A percentile compares a stretch with the other conserved stretches of the same genome.
Conservation (phyloP, 2,888 invertebrate genomes). For the Polyommatus iphigenia region DNA sequence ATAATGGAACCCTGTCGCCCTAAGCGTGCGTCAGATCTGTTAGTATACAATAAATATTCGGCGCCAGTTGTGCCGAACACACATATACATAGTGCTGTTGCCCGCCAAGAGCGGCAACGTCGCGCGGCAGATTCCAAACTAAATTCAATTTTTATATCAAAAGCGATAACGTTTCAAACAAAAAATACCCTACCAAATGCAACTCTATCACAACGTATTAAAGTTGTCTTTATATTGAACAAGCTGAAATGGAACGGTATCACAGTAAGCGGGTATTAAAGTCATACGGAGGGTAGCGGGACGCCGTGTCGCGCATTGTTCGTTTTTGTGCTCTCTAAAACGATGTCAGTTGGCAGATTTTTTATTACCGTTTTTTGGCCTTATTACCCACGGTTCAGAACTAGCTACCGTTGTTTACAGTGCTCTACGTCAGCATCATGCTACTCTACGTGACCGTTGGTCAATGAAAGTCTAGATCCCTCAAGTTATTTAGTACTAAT, state of each 20-base stretch:
- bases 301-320: constrained; percentile 72
- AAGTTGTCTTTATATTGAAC: constrained; percentile 42
- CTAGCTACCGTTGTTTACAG: constrained; percentile 32
- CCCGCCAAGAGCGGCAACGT: constrained; percentile 73
- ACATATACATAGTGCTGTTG: constrained; percentile 75
- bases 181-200: not conserved
- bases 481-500: too few species aligned
- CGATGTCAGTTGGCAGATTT: constrained; percentile 80
- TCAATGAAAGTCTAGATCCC: not conserved
- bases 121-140: constrained; percentile 73
- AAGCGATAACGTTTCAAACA: constrained; percentile 55
- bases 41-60: constrained; percentile 81
- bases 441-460: not conserved
- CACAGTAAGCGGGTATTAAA: constrained; percentile 43
- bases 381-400: constrained; percentile 51
- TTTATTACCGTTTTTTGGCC: constrained; percentile 79
- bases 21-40: constrained; percentile 72
- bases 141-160: constrained; percentile 56
- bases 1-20: constrained; percentile 69
- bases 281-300: constrained; percentile 70
- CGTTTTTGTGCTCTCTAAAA: constrained; percentile 76
- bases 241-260: constrained; percentile 50
- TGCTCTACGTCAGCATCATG: not conserved
- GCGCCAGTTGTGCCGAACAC: constrained; percentile 78
- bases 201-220: constrained; percentile 41